Evolutionary conservation across 2,113 vertebrate species (phyloP).

Genomic region (Xyrauchen texanus): DNA sequence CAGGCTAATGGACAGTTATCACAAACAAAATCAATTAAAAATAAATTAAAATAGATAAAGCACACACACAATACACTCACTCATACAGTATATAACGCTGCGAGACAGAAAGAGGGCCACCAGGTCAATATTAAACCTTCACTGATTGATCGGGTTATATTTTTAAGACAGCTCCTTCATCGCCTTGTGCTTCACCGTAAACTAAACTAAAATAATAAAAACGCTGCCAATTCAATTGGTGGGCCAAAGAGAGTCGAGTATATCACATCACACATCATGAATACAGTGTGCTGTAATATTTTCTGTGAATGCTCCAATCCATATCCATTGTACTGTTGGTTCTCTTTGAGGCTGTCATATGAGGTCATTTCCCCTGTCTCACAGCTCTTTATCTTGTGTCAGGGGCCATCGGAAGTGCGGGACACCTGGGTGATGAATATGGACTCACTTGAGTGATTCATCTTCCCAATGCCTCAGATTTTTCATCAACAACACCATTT

Average conservation of each 20-base stretch:
- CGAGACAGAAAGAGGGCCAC: conserved; percentile 47
- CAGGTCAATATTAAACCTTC: conserved; percentile 55
- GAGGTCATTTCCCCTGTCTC: conserved; percentile 71
- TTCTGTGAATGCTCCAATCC: conserved; percentile 78
- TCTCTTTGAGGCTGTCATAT: conserved; percentile 78
- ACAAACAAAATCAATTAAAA: neutral
- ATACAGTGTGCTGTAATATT: conserved; percentile 72
- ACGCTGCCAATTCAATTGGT: conserved; percentile 57
- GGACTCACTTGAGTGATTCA: conserved; percentile 78
- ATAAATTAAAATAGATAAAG: too few relatives aligned
- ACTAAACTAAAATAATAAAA: conserved; percentile 57
- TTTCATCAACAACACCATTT: conserved; percentile 59
- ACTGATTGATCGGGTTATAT: conserved; percentile 56
- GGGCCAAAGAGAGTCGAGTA: conserved; percentile 55
- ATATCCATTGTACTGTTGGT: conserved; percentile 70
- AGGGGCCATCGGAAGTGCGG: conserved; percentile 79
- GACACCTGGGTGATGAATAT: conserved; percentile 78
- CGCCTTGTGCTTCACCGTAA: conserved; percentile 42
- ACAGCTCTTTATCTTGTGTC: conserved; percentile 83
- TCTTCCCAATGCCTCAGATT: conserved; percentile 67
- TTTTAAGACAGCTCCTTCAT: conserved; percentile 51
- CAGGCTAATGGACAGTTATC: neutral
- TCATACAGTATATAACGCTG: neutral
- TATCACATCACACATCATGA: conserved; percentile 73
- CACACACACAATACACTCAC: conserved; percentile 29